Conservation (phyloP, 2,888 invertebrate species). For the Ophioninae sp. region DNA sequence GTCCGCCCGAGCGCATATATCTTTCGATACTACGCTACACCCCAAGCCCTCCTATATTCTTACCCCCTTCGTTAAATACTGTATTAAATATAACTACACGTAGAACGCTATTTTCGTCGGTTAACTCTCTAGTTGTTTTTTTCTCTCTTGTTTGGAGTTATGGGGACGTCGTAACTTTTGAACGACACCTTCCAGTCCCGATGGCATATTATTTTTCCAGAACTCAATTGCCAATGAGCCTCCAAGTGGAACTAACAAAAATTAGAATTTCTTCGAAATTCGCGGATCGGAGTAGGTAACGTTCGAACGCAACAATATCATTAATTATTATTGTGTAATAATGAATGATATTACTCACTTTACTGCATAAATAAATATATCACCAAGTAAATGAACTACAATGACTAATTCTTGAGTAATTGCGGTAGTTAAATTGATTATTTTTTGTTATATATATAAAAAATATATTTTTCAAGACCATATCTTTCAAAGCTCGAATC, state of each 20-base stretch:
- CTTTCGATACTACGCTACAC: constrained; percentile 76
- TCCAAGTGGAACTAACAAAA: background rate
- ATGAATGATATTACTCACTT: too few relatives aligned
- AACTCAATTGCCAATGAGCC: background rate
- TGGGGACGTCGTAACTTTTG: background rate
- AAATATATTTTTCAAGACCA: too few relatives aligned
- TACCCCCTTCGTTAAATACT: constrained; percentile 75
- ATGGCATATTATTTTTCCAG: background rate
- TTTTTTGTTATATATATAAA: too few relatives aligned
- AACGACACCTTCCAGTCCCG: background rate
- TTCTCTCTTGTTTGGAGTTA: constrained; percentile 23
- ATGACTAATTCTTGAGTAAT: too few relatives aligned
- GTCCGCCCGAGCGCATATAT: constrained; percentile 54
- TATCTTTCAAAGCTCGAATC: too few relatives aligned
- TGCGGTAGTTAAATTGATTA: too few relatives aligned
- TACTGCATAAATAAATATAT: too few relatives aligned
- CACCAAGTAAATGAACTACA: too few relatives aligned
- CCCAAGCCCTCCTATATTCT: constrained; percentile 71
- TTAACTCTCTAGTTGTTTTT: constrained; percentile 25
- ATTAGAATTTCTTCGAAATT: background rate
- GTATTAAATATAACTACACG: constrained; percentile 78
- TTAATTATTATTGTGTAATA: too few relatives aligned
- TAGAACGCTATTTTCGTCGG: constrained; percentile 70
- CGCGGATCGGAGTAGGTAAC: too few relatives aligned
- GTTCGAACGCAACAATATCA: too few relatives aligned